phyloP scores from a whole-genome alignment of 2,113 vertebrate genomes.

The Tonatia bakeri region DNA sequence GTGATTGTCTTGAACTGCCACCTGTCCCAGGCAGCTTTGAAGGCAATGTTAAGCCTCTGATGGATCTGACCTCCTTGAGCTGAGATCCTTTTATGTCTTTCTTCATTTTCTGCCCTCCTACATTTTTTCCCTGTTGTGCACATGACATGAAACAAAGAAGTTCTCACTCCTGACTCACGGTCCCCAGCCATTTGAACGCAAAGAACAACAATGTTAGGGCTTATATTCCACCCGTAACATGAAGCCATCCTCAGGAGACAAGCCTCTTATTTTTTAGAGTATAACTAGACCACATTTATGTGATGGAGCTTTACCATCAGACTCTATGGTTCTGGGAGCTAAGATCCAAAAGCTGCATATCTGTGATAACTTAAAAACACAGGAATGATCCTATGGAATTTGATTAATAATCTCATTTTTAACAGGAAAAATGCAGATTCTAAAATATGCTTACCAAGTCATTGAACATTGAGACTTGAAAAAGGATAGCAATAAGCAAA shows the following conservation, averaged over 20 bases:
- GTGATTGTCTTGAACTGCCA: slow-evolving; percentile 99
- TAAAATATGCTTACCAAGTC: slow-evolving; percentile 42
- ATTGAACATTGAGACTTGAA: background rate
- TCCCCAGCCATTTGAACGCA: slow-evolving; percentile 86
- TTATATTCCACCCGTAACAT: slow-evolving; percentile 81
- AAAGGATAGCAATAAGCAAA: background rate
- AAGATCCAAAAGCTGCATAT: slow-evolving; percentile 81
- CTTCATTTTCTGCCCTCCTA: slow-evolving; percentile 98
- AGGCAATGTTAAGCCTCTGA: slow-evolving; percentile 96
- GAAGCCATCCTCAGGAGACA: slow-evolving; percentile 81
- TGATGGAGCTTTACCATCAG: slow-evolving; percentile 76
- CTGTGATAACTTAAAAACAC: slow-evolving; percentile 82
- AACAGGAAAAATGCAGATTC: slow-evolving; percentile 66
- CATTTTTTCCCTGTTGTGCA: slow-evolving; percentile 82
- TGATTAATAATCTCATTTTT: slow-evolving; percentile 71
- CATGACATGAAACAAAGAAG: slow-evolving; percentile 86
- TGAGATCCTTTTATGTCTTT: slow-evolving; percentile 98
- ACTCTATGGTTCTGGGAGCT: slow-evolving; percentile 76
- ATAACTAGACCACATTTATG: slow-evolving; percentile 76
- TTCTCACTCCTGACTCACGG: slow-evolving; percentile 85
- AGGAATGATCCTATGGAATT: slow-evolving; percentile 70
- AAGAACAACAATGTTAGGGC: slow-evolving; percentile 85
- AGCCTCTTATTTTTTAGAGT: slow-evolving; percentile 84
- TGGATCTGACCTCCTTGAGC: slow-evolving; percentile 98
- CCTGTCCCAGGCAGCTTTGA: slow-evolving; percentile 99